phyloP scores from a whole-genome alignment of 2,113 vertebrate genomes.

The Mastomys natalensis region DNA sequence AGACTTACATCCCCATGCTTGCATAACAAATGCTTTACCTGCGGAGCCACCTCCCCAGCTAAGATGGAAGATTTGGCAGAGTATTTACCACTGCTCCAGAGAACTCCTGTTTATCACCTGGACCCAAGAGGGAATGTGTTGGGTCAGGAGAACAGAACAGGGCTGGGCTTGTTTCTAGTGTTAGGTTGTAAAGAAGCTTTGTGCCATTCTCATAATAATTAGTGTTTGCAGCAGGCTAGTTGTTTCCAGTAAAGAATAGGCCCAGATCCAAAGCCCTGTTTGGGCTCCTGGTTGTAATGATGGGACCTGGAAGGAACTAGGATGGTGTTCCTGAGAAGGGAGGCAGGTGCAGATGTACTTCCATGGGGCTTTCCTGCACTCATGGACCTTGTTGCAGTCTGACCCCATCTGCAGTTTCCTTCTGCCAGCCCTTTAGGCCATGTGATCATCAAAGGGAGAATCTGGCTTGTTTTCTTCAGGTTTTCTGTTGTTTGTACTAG shows the following conservation, averaged over 20 bases:
- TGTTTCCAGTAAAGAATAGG: conserved; percentile 63
- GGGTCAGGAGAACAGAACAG: conserved; percentile 8
- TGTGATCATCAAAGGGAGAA: background rate
- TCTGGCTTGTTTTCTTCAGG: conserved; percentile 19
- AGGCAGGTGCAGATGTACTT: background rate
- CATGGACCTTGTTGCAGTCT: background rate
- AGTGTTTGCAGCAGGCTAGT: conserved; percentile 39
- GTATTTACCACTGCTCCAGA: background rate
- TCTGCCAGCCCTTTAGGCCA: background rate
- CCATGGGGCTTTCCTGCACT: background rate
- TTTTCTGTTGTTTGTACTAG: conserved; percentile 11
- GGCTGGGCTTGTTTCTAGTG: background rate
- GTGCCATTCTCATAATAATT: conserved; percentile 59
- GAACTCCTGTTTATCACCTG: background rate
- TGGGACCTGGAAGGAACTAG: background rate
- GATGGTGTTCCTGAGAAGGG: background rate
- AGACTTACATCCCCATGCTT: too few relatives aligned
- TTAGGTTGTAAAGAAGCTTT: conserved; percentile 34
- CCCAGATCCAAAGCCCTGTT: conserved; percentile 13
- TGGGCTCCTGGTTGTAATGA: background rate
- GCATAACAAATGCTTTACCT: background rate
- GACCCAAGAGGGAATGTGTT: background rate
- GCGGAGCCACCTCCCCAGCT: background rate
- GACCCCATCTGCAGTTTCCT: background rate
- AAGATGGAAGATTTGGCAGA: background rate